phyloP scores from a whole-genome alignment of 30 jellyfish, hydroid and myxozoan species.

The Aurelia coerulea region DNA sequence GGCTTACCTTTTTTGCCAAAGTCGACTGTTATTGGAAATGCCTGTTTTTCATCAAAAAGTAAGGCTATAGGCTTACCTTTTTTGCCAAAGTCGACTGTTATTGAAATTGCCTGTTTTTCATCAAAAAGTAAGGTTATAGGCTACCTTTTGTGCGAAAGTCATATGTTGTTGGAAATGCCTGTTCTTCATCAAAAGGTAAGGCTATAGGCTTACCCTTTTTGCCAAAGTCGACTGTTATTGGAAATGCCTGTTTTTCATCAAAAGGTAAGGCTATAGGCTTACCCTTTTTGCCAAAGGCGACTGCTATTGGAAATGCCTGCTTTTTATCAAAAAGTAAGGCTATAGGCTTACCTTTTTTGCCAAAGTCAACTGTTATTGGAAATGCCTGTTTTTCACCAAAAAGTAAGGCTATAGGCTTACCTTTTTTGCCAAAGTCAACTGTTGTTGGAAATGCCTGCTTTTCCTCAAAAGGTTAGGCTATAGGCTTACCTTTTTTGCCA shows the following conservation, averaged over 20 bases:
- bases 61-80: neutral
- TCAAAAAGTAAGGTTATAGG: neutral
- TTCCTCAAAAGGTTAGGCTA: neutral
- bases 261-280: neutral
- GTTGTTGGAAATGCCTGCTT: neutral
- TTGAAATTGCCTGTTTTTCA: neutral
- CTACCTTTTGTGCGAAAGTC: neutral
- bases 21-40: neutral
- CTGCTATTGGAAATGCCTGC: neutral
- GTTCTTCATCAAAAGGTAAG: neutral
- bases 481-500: neutral
- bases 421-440: neutral
- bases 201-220: neutral
- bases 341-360: neutral
- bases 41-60: neutral
- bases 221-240: neutral
- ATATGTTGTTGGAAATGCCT: too few species aligned
- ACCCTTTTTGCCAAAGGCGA: neutral
- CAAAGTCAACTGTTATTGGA: neutral
- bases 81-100: neutral
- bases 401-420: neutral
- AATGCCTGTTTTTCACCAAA: too few species aligned
- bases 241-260: neutral
- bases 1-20: neutral
- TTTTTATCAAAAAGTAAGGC: neutral